Conservation (phyloP, 2,797 vertebrate genomes). For the Microctenopoma lineatum region DNA sequence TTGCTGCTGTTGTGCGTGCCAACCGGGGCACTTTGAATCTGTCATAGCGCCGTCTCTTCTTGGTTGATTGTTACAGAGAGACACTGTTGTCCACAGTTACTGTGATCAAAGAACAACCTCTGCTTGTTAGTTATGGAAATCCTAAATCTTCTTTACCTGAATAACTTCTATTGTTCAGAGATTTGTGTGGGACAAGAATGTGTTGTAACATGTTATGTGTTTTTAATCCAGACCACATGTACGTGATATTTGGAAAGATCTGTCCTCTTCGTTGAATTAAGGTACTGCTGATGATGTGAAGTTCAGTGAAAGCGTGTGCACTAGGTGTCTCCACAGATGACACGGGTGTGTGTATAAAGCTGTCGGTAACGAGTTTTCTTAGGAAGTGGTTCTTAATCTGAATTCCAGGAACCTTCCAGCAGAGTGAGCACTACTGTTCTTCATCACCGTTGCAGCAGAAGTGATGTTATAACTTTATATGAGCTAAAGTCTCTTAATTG, state of each 20-base stretch:
- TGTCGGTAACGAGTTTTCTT: slow-evolving; percentile 53
- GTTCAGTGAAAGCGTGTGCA: slow-evolving; percentile 15
- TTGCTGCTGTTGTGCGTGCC: slow-evolving; percentile 34
- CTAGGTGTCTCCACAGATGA: slow-evolving; percentile 19
- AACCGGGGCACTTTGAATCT: slow-evolving; percentile 8
- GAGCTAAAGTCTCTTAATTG: slow-evolving; percentile 33
- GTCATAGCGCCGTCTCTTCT: slow-evolving; percentile 16
- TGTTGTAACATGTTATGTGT: neutral
- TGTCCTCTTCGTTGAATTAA: neutral
- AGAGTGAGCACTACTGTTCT: slow-evolving; percentile 51
- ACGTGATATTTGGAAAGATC: neutral
- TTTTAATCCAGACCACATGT: too few species aligned
- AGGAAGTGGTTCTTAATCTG: slow-evolving; percentile 46
- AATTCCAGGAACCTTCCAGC: slow-evolving; percentile 63
- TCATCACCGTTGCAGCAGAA: slow-evolving; percentile 42
- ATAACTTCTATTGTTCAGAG: neutral
- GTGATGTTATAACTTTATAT: slow-evolving; percentile 43
- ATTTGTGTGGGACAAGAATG: neutral
- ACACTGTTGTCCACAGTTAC: neutral
- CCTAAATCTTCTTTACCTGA: neutral
- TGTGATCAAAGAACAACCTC: neutral
- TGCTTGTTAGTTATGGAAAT: neutral
- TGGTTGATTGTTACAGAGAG: neutral
- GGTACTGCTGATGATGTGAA: neutral
- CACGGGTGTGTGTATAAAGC: slow-evolving; percentile 21